Base-by-base conservation (phyloP, 2,888 invertebrate species). In the Podabrus alpinus region DNA sequence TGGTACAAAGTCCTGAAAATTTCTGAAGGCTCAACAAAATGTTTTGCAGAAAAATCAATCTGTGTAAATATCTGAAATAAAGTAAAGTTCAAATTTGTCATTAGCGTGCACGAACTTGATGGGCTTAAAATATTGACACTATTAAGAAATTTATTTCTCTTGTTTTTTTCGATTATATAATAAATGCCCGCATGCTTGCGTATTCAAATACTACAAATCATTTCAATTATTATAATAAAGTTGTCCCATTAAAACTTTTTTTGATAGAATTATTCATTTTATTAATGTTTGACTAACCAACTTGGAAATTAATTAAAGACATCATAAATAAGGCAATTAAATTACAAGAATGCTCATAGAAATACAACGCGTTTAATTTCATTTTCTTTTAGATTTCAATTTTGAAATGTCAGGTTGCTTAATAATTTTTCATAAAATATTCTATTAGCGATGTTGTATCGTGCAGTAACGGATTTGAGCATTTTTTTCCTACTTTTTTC, bases 181-280 rank as follows among this genome's bases (percentile, higher is more conserved):
- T 75, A 71, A 71, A 72, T 68, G 45, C 71, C 74, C 74, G 74
- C 74, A 71, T 72, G 68, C 17, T 69, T 71, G 25, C n/a, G 62
- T 66, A 75, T 66, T 75, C 68, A 75, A 75, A 68, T 66, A 71
- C 68, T 71, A 75, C 74, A 75, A 75, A 75, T 75, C 74, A 75
- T 72, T 75, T 74, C 74, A 74, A 74, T 74, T 74, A 74, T 74
- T 71, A 69, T 74, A 74, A 74, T 74, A 71, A 74, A 74, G 74
- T 70, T 74, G 74, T 74, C 70, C 66, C 74, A 67, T 70, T 74
- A 60, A 68, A 21, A 45, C 45, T 68, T 73, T 72, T 72, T 21
- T 59, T 66, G 0, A 15, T 45, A 45, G n/a, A 45, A 45, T 45
- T 45, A 45, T 45, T 1, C 9, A 25, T 74, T 71, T 69, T 60